Evolutionary conservation across 1,140 invertebrate genomes (phyloP), one percentile per base, ranked within the genome.

Genomic region (Adoxophyes honmai): DNA sequence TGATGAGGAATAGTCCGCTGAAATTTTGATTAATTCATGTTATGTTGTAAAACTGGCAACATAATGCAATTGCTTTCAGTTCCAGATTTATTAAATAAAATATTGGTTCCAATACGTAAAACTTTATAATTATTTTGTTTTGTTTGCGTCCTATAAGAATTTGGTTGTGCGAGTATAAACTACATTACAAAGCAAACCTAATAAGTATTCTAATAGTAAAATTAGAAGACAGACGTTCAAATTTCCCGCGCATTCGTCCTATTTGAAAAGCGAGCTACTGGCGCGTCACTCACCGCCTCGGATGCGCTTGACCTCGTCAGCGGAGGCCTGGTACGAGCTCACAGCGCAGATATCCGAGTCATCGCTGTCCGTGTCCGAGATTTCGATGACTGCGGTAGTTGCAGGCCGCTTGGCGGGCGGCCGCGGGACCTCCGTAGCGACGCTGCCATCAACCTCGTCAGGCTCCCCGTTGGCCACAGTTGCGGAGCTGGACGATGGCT

Each of bases 341-440:
- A 90, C 84, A 6, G 87, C 87, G 59, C 87, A 90, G 6, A 90
- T 73, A 51, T 88, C 87, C 5, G 89, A 90, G 59, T 88, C 87
- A 55, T 89, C 86, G 52, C 84, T 89, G 11, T 90, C 88, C 0
- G 86, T 87, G 55, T 89, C 85, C 5, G 84, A 82, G 28, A 88
- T 88, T 65, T 88, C 86, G 18, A 88, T 88, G 2, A 88, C 86
- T 34, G 80, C 61, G 44, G 56, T 73, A 0, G 78, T 74, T 16
- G 78, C 57, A 37, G 67, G 78, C 48, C 86, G 81, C 78, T 88
- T 88, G 62, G 81, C 80, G 75, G 81, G 81, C 78, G 78, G 83
- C 56, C 77, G 60, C 42, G 35, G 59, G 6, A 38, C 68, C 39
- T 65, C 57, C n/a, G 64, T 51, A 34, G 66, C 68, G 51, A 59